phyloP scores from a whole-genome alignment of 2,797 vertebrate genomes.

The Menidia menidia region DNA sequence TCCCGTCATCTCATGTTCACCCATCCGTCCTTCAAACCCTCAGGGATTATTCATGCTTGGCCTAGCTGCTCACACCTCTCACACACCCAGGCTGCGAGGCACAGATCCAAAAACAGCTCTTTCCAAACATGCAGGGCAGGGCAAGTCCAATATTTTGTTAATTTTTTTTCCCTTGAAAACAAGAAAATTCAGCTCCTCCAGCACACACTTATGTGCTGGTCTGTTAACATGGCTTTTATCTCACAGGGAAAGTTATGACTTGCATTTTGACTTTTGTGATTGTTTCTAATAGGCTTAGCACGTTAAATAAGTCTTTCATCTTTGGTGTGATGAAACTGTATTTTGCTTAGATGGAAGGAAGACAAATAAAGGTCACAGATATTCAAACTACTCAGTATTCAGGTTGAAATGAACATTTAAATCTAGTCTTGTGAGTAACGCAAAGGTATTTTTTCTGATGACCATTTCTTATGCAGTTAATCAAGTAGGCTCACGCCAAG shows the following conservation, averaged over 20 bases:
- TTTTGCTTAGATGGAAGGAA: neutral
- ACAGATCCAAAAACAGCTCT: conserved; percentile 42
- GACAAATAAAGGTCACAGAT: neutral
- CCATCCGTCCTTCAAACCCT: conserved; percentile 47
- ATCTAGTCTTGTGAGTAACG: neutral
- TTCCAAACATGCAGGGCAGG: conserved; percentile 41
- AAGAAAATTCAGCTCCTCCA: neutral
- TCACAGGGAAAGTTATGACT: neutral
- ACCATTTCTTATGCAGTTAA: neutral
- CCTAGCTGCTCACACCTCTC: conserved; percentile 59
- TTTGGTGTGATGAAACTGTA: neutral
- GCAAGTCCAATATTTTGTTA: neutral
- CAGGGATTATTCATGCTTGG: conserved; percentile 66
- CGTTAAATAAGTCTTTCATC: too few relatives aligned
- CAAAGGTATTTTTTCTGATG: neutral
- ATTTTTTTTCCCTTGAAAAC: neutral
- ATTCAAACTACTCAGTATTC: neutral
- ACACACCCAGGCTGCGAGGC: conserved; percentile 51
- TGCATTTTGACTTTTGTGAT: neutral
- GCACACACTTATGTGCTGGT: neutral
- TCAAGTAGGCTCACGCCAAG: too few relatives aligned
- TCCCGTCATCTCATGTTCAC: conserved; percentile 58
- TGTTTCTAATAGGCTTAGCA: neutral
- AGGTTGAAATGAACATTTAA: neutral
- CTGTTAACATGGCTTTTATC: neutral